Base-by-base conservation (phyloP, 2,797 vertebrate genomes). In the Brotogeris chrysoptera region DNA sequence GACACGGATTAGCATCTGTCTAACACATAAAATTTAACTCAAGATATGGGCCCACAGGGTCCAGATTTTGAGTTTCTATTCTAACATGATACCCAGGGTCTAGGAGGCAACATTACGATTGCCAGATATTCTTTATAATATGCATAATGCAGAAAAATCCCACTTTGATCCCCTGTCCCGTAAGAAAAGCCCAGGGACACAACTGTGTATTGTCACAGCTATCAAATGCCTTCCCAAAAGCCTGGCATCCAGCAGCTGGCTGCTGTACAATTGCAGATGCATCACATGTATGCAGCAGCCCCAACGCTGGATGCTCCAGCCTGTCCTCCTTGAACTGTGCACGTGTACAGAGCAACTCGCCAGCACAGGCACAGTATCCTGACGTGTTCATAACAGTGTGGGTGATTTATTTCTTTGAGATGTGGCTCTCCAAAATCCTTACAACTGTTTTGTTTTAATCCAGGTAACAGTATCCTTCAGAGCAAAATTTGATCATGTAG, bases 371-470 rank as follows among this genome's bases (percentile, higher is more conserved):
- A 66, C 60, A 15, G 60, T 3, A 5, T 82, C 71, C 10, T 0
- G 0, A 32, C 24, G 7, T 55, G 11, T 17, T 68, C 12, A 3
- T 25, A 68, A 17, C 0, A 1, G 52, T 2, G 0, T 6, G 23
- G 39, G 38, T 41, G 49, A 90, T 83, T 93, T 86, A 78, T 92
- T 92, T 91, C 50, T 84, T 52, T 39, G 86, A 88, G 82, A 84
- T 2, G 2, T 38, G 57, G 46, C 59, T 71, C 83, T 96, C 80
- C 44, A 68, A 64, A 88, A 74, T 72, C 53, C 70, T 83, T 78
- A 30, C 34, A 74, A 43, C 44, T 78, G 65, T 74, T 87, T 69
- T 84, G n/a, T 39, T 87, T 91, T 90, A 82, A 74, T 57, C 39
- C 49, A 90, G 61, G 16, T 70, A 66, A 34, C 93, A 53, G 10